Conservation (phyloP, 2,797 vertebrate species). For the Alfaro cultratus region DNA sequence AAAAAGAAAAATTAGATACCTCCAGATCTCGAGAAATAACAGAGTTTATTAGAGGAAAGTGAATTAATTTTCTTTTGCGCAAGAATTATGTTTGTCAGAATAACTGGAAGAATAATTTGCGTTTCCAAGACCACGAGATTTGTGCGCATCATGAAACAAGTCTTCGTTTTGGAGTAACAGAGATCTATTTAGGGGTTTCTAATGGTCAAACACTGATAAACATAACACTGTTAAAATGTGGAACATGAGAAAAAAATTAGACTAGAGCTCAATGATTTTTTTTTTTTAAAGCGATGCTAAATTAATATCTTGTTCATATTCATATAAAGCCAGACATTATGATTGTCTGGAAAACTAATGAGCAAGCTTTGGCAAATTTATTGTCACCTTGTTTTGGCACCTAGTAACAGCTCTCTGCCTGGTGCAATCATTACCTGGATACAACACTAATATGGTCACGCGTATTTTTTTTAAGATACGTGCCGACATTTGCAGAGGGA, state of each 20-base stretch:
- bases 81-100: neutral
- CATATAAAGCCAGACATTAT: neutral
- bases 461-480: neutral
- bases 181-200: neutral
- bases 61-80: neutral
- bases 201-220: neutral
- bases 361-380: neutral
- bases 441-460: too few species aligned
- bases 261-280: neutral
- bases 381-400: neutral
- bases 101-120: neutral
- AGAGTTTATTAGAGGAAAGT: neutral
- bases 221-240: neutral
- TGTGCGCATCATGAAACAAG: neutral
- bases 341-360: conserved; percentile 2
- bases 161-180: neutral
- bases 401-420: neutral
- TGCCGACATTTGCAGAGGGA: neutral
- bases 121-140: neutral
- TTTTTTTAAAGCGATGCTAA: neutral
- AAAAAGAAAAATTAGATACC: neutral
- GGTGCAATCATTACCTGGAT: neutral
- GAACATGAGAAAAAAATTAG: neutral
- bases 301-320: neutral
- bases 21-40: neutral